Conservation (phyloP, 2,113 vertebrate genomes). For the Phalacrocorax carbo region DNA sequence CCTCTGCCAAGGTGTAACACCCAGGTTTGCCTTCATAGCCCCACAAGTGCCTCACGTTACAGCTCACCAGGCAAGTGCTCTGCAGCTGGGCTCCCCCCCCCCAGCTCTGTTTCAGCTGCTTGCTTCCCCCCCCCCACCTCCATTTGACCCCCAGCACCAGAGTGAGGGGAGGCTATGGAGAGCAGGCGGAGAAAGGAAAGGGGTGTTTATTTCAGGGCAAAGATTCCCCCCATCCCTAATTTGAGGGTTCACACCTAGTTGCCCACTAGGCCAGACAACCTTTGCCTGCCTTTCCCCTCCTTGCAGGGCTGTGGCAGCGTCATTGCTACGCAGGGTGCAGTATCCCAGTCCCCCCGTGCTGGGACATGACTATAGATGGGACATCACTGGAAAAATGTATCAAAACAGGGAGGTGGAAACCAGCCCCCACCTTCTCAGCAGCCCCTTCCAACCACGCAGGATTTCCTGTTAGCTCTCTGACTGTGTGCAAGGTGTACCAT, state of each 20-base stretch:
- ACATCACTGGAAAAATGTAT: background rate
- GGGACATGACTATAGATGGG: too few relatives aligned
- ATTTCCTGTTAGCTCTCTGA: background rate
- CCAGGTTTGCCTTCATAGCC: background rate
- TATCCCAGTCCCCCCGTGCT: accelerated
- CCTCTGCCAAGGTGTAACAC: accelerated
- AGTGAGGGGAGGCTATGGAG: background rate
- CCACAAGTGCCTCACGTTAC: accelerated
- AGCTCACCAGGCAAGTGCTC: background rate
- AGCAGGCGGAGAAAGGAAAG: background rate
- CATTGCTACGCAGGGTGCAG: too few relatives aligned
- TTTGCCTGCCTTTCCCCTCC: background rate
- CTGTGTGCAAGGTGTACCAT: accelerated
- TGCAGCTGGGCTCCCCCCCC: background rate
- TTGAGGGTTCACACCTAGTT: background rate
- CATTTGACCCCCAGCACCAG: background rate
- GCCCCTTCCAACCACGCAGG: background rate
- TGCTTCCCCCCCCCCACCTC: background rate
- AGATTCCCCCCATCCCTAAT: background rate
- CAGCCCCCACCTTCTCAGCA: background rate
- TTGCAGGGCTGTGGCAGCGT: background rate
- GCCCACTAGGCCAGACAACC: background rate
- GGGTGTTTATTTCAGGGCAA: background rate
- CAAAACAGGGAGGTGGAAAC: background rate
- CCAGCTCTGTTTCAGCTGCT: background rate